Conservation (phyloP, 1,140 invertebrate species). For the Drosophila orosa region DNA sequence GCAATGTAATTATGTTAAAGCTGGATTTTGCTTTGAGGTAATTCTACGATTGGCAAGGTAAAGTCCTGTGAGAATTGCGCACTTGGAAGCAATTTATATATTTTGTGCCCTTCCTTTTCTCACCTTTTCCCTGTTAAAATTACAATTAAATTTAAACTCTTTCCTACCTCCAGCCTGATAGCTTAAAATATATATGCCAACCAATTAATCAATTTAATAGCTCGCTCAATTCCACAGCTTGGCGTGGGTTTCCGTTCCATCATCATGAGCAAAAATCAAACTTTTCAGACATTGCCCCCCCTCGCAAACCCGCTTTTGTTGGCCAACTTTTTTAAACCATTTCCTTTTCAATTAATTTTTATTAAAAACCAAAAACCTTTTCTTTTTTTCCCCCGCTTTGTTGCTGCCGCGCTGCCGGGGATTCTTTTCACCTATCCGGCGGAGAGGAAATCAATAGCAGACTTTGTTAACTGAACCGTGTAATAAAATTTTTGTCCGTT, state of each 20-base stretch:
- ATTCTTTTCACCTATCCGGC: conserved; percentile 37
- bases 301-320: background rate
- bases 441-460: conserved; percentile 62
- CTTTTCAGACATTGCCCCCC: conserved; percentile 56
- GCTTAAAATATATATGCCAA: background rate
- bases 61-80: background rate
- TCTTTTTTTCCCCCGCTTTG: conserved; percentile 15
- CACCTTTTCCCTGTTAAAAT: background rate
- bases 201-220: conserved; percentile 55
- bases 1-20: conserved; percentile 10
- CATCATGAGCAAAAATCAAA: conserved; percentile 44
- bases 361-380: conserved; percentile 65
- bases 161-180: background rate
- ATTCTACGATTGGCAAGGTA: background rate
- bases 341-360: conserved; percentile 74
- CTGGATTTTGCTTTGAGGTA: background rate
- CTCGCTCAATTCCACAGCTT: conserved; percentile 26
- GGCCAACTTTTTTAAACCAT: conserved; percentile 24
- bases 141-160: conserved; percentile 5
- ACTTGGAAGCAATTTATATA: too few relatives aligned
- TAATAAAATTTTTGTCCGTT: conserved; percentile 60
- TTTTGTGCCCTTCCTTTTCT: too few relatives aligned
- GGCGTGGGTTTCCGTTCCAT: conserved; percentile 8
- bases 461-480: conserved; percentile 67
- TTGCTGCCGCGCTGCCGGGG: background rate